These are phyloP conservation scores for Synergus itoensis DNA, from an alignment of 2,888 invertebrate genomes.

Conservation along the genomic window DNA sequence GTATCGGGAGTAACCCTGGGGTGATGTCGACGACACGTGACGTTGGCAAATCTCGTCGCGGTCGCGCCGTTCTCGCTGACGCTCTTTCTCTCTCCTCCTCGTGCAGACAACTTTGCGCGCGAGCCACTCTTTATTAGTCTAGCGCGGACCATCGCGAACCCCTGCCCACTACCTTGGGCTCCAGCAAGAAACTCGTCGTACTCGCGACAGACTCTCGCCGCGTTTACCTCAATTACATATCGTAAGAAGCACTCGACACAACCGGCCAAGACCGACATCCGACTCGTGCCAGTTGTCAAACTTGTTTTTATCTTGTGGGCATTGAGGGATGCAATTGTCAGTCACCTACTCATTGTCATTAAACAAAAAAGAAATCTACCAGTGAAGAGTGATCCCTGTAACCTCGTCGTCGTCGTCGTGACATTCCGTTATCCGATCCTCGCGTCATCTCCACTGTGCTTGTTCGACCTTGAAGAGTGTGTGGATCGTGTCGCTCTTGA, in stretches of 20 bases:
- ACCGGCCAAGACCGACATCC: neutral
- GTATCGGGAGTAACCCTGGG: slow-evolving; percentile 68
- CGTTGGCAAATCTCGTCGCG: slow-evolving; percentile 71
- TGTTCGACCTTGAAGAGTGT: slow-evolving; percentile 6
- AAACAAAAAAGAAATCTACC: neutral
- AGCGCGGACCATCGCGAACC: slow-evolving; percentile 75
- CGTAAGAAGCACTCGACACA: slow-evolving; percentile 3
- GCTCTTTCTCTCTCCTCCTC: slow-evolving; percentile 57
- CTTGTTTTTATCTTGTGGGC: neutral
- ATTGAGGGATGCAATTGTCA: neutral
- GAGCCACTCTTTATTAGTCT: slow-evolving; percentile 76
- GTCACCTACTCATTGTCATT: neutral
- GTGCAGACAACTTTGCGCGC: slow-evolving; percentile 72
- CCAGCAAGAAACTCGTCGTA: slow-evolving; percentile 47
- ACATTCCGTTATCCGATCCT: neutral
- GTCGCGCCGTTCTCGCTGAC: slow-evolving; percentile 53
- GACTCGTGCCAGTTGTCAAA: neutral
- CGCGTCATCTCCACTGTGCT: neutral
- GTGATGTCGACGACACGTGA: slow-evolving; percentile 74
- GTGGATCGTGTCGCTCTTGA: neutral
- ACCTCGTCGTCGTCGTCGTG: neutral
- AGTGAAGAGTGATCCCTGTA: neutral
- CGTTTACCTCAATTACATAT: slow-evolving; percentile 10
- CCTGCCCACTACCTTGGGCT: slow-evolving; percentile 66
- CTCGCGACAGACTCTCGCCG: slow-evolving; percentile 40